Base-by-base conservation (phyloP, 2,113 vertebrate genomes). In the Neolamprologus caudopunctatus region DNA sequence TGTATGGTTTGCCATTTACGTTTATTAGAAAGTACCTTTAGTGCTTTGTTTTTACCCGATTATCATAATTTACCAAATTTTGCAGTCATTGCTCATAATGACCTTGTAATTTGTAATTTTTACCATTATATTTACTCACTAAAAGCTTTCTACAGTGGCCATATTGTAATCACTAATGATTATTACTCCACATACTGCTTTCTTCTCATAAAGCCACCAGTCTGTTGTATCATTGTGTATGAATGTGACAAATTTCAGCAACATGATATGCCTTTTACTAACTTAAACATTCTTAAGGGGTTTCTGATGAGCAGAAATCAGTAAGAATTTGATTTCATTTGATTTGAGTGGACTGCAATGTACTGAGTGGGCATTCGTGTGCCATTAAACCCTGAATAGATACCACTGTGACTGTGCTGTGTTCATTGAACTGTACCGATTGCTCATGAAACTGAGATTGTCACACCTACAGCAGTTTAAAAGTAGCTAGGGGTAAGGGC, bases 311-410 rank as follows among this genome's bases (percentile, higher is more conserved):
- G 14, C 51, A 35, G 50, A 78, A 26, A n/a, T 13, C 79, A 71
- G 82, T 87, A 13, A 58, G 10, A 68, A 68, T 68, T 5, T 21
- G 33, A 37, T 68, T 68, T 37, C 7, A 53, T 55, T 58, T 86
- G 63, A 82, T 84, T 78, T 86, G 33, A 80, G 66, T 83, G 81
- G 9, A 88, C 90, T 7, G 58, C 57, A 31, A 90, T 87, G 83
- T 87, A 82, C 80, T 90, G 87, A 93, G 71, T 86, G 42, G 86
- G 82, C 85, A 73, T 90, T 53, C 87, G 37, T 93, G 89, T 95
- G 94, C 95, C 93, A 95, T 92, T 95, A 95, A 95, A 96, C 37
- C 80, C 47, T 92, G 92, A 91, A 91, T 89, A 93, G 89, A 89
- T 54, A 55, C 58, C 26, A 54, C 57, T 35, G 37, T 26, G 78